Base-by-base conservation (phyloP, 2,797 vertebrate species). In the Sternotherus odoratus region DNA sequence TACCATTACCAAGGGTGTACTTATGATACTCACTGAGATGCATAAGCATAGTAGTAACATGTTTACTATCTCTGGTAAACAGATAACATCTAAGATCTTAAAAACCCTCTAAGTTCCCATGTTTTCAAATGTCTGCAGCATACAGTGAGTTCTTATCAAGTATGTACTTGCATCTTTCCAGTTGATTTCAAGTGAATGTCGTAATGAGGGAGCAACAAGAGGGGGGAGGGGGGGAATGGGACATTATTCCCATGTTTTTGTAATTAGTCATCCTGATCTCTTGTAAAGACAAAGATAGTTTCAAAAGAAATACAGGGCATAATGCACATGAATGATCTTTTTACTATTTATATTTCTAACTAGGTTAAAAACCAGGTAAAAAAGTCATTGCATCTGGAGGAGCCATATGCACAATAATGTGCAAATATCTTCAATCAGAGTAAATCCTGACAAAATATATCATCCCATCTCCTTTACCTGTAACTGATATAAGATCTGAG, bases 1-100 rank as follows among this genome's bases (percentile, higher is more conserved):
- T 97, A 97, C 96, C 96, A 97, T 98, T 97, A 98, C 97, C 95
- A 97, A 97, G 94, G 96, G 96, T 94, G 96, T 97, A 96, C 96
- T 97, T 97, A 97, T 97, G 98, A 97, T 98, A 97, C 96, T 97
- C 97, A 97, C 96, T 96, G 96, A 98, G 98, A 98, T 97, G 98
- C 98, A 97, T 97, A 98, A 98, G 98, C 97, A 92, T 97, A 98
- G 96, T 97, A 98, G 97, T 98, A 97, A 98, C 96, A 96, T 96
- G 88, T 97, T 96, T 95, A 96, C 96, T 97, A 97, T 97, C 94
- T 97, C 97, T 96, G 97, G 96, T 97, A 97, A 98, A 97, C 97
- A 97, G 94, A 48, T 95, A 98, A 97, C 96, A 97, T 87, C 95
- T 95, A 97, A 89, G 96, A 95, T 93, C 96, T 96, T 94, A 95